A percentile compares a stretch with the other conserved stretches of the same genome.
phyloP scores from a whole-genome alignment of 2,113 vertebrate species.

The Alligator mississippiensis region DNA sequence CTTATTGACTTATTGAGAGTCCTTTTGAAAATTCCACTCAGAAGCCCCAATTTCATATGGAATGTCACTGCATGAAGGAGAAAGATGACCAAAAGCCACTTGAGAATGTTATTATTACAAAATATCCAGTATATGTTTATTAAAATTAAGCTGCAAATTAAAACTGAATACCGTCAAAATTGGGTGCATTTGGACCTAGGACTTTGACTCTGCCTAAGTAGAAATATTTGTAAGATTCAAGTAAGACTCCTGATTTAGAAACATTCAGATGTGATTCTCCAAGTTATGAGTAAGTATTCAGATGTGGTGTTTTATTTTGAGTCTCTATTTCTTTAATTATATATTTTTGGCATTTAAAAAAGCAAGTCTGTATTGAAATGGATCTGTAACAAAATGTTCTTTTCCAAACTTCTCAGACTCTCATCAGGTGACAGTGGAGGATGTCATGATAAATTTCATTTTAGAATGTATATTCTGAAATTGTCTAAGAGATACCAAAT shows the following conservation, averaged over 20 bases:
- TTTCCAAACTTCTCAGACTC: constrained; percentile 28
- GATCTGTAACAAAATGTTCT: constrained; percentile 43
- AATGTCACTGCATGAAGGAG: not conserved
- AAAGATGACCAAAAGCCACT: not conserved
- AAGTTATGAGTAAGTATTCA: constrained; percentile 23
- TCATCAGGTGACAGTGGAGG: constrained; percentile 45
- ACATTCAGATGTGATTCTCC: constrained; percentile 29
- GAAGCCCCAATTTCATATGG: not conserved
- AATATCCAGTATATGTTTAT: not conserved
- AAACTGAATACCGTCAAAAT: not conserved
- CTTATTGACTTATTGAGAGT: not conserved
- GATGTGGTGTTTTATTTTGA: not conserved
- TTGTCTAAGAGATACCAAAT: constrained; percentile 17
- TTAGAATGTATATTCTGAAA: constrained; percentile 21
- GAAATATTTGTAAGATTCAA: not conserved
- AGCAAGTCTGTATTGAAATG: constrained; percentile 27
- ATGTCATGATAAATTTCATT: constrained; percentile 13
- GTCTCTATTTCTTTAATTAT: not conserved
- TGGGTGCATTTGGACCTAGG: not conserved
- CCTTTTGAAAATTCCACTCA: not conserved
- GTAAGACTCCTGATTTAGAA: not conserved
- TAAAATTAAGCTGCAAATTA: not conserved
- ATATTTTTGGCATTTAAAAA: constrained; percentile 28
- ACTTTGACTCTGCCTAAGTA: not conserved
- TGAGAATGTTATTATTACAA: no score